Base-by-base conservation (phyloP, 2,888 invertebrate species). In the Mayetiola destructor region DNA sequence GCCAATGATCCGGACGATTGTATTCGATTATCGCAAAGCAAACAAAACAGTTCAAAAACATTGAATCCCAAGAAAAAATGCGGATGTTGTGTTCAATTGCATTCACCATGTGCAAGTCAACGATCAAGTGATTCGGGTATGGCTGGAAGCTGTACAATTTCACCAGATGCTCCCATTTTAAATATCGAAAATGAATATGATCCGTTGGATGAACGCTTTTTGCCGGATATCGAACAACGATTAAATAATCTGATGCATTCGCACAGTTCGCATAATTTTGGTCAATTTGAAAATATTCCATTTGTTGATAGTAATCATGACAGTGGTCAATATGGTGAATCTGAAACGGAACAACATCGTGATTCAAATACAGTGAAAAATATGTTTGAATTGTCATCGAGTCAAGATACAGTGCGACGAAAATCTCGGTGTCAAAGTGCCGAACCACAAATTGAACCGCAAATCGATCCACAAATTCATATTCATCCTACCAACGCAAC, bases 111-210 rank as follows among this genome's bases (percentile, higher is more conserved):
- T 61, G 80, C 79, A 37, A 85, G 85, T 69, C 82, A 82, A 0
- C 75, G 85, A 60, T 85, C 84, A 8, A 88, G 89, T 16, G 73
- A 73, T 68, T 89, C 88, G 0, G 90, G 90, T 23, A 85, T 90
- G 73, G 89, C 87, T 1, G 89, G 88, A 27, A 88, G 87, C 70
- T 86, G 83, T 66, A 81, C 82, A 58, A 75, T 85, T 59, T 84
- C 85, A 1, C 84, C 85, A 0, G 84, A 84, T 69, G 75, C 80
- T n/a, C 69, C 71, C 27, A 53, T 27, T 10, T 20, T 20, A 53
- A 18, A 18, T 18, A 9, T 16, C 1, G 4, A 32, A 18, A 27
- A 18, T 9, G 10, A 54, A 54, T 54, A 54, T 54, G 35, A 35
- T 30, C 10, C 52, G 8, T 23, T 27, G 2, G 52, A 52, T 23